phyloP scores from a whole-genome alignment of 2,113 vertebrate species.

The Polyodon spathula region DNA sequence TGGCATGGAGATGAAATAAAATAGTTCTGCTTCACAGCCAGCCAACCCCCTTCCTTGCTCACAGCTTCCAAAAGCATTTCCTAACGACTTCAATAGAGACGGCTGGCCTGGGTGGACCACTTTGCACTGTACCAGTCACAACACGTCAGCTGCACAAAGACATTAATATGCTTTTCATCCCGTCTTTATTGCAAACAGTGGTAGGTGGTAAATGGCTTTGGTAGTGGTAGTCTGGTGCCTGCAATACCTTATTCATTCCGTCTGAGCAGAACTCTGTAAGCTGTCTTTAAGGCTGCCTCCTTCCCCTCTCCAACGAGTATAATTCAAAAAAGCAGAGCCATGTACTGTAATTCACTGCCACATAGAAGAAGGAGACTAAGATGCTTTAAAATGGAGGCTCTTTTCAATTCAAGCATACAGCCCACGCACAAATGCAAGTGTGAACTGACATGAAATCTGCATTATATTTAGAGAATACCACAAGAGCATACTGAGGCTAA shows the following conservation, averaged over 20 bases:
- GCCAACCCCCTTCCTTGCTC: slow-evolving; percentile 8
- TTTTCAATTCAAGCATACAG: no score
- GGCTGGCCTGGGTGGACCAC: slow-evolving; percentile 18
- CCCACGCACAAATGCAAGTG: no score
- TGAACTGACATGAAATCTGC: no score
- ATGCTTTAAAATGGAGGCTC: no score
- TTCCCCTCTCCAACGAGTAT: no score
- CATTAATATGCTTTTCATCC: slow-evolving; percentile 11
- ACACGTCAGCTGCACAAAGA: slow-evolving; percentile 24
- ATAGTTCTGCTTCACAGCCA: slow-evolving; percentile 21
- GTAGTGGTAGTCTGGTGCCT: slow-evolving; percentile 1
- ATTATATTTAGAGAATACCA: no score
- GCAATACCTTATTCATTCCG: not conserved
- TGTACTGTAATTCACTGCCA: no score
- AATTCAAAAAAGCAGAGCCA: no score
- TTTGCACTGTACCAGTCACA: slow-evolving; percentile 36
- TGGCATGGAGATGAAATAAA: slow-evolving; percentile 21
- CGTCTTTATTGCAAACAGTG: slow-evolving; percentile 4
- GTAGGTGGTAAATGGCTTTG: slow-evolving; percentile 4
- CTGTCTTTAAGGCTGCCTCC: no score
- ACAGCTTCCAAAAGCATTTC: not conserved
- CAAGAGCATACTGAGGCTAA: no score
- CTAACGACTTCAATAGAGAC: slow-evolving; percentile 33
- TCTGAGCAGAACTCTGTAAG: no score
- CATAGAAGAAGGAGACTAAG: no score